Evolutionary conservation across 1,140 invertebrate genomes (phyloP).

Genomic region (Neelides sp.): DNA sequence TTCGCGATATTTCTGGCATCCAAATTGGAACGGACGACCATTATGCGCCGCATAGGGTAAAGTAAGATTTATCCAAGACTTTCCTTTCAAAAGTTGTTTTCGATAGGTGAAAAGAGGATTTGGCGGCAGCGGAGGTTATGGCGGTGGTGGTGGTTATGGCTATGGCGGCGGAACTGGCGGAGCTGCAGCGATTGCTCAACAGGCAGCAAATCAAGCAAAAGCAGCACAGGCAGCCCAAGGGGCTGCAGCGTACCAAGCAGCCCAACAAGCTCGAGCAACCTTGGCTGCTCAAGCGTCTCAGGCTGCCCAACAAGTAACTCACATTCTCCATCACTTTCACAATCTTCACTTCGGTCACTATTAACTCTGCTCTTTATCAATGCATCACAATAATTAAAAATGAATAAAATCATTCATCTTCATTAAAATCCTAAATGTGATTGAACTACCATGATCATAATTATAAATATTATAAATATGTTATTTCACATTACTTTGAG

Average conservation of each 20-base stretch:
- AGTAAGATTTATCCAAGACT: background rate
- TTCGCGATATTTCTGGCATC: no score
- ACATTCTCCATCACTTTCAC: background rate
- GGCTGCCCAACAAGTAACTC: constrained; percentile 26
- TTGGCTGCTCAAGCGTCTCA: constrained; percentile 26
- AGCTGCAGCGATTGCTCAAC: constrained; percentile 30
- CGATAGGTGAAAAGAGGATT: background rate
- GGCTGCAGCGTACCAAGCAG: constrained; percentile 28
- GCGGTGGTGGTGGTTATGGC: constrained; percentile 18
- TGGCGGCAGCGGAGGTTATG: constrained; percentile 8
- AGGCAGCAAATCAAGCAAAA: constrained; percentile 29
- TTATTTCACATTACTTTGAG: no score
- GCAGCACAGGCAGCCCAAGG: constrained; percentile 29
- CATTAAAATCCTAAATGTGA: no score
- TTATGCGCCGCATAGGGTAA: no score
- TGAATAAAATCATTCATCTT: constrained; percentile 9
- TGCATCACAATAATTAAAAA: background rate
- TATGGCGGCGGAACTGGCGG: constrained; percentile 22
- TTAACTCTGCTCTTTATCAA: background rate
- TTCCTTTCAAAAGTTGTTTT: background rate
- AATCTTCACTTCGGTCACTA: background rate
- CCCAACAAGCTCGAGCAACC: constrained; percentile 26
- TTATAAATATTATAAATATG: no score
- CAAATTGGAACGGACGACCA: no score
- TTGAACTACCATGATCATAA: no score